Percentiles rank a stretch among this genome's conserved stretches.
Evolutionary conservation across 1,140 invertebrate genomes (phyloP).

Genomic region (Calycopis cecrops): DNA sequence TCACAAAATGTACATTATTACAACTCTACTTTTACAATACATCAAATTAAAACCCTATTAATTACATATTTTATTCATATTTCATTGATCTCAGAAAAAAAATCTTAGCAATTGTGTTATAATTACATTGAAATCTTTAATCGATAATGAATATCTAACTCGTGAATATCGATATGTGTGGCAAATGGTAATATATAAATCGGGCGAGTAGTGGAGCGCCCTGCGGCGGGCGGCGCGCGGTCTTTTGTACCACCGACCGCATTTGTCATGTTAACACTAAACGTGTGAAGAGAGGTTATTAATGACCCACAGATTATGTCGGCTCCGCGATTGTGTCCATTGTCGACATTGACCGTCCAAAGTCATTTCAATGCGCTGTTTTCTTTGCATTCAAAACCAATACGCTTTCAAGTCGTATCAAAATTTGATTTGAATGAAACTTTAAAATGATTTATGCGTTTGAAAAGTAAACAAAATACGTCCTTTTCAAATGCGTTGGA

Average conservation of each 20-base stretch:
- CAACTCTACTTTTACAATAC: too few species aligned
- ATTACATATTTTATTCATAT: too few species aligned
- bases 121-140: slow-evolving; percentile 5
- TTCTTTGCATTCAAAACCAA: slow-evolving; percentile 48
- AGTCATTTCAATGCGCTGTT: slow-evolving; percentile 35
- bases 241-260: slow-evolving; percentile 39
- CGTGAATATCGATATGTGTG: slow-evolving; percentile 44
- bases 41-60: too few species aligned
- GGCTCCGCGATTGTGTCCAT: slow-evolving; percentile 48
- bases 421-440: slow-evolving; percentile 8
- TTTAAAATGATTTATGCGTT: slow-evolving; percentile 19
- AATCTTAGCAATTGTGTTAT: not conserved
- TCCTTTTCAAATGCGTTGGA: not conserved
- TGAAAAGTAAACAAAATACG: slow-evolving; percentile 12
- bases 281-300: slow-evolving; percentile 65
- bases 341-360: slow-evolving; percentile 35
- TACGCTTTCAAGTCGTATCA: slow-evolving; percentile 23
- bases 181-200: slow-evolving; percentile 37
- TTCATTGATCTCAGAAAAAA: too few species aligned
- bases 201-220: slow-evolving; percentile 38
- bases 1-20: too few species aligned
- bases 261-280: slow-evolving; percentile 71
- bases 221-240: slow-evolving; percentile 36
- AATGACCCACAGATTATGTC: slow-evolving; percentile 64
- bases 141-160: slow-evolving; percentile 18